phyloP scores from a whole-genome alignment of 2,888 invertebrate species.

The Trilocha varians region DNA sequence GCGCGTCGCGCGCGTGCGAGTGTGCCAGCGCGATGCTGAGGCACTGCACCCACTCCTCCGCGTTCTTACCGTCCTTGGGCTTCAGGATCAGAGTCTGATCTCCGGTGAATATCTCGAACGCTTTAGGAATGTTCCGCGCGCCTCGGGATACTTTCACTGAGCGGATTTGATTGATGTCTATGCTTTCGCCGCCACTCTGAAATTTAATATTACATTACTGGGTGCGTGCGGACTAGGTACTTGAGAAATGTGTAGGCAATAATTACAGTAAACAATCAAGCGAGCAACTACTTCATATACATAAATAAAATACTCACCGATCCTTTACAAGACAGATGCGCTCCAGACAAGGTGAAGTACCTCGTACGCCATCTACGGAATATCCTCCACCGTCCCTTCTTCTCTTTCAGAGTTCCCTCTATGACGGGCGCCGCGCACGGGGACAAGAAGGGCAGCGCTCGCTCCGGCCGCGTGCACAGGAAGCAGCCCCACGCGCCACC shows the following conservation, averaged over 20 bases:
- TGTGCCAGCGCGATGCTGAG: conserved; percentile 94
- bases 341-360: conserved; percentile 94
- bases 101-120: conserved; percentile 96
- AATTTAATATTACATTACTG: too few relatives aligned
- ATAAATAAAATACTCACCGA: conserved; percentile 74
- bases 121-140: conserved; percentile 93
- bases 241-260: not conserved
- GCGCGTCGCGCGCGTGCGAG: conserved; percentile 78
- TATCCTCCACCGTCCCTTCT: conserved; percentile 83
- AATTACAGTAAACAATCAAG: not conserved
- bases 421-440: conserved; percentile 89
- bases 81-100: conserved; percentile 94
- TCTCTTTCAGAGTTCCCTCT: conserved; percentile 66
- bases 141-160: conserved; percentile 95
- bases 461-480: conserved; percentile 93
- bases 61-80: conserved; percentile 94
- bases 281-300: not conserved
- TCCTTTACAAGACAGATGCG: conserved; percentile 89
- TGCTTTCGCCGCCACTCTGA: conserved; percentile 87
- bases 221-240: conserved; percentile 18
- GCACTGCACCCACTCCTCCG: conserved; percentile 97
- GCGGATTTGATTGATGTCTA: conserved; percentile 94
- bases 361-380: conserved; percentile 94
- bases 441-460: conserved; percentile 86
- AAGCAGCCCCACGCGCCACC: conserved; percentile 88